These are phyloP conservation scores for Perithous albicinctus DNA, from an alignment of 2,888 invertebrate species.

Conservation along the genomic window DNA sequence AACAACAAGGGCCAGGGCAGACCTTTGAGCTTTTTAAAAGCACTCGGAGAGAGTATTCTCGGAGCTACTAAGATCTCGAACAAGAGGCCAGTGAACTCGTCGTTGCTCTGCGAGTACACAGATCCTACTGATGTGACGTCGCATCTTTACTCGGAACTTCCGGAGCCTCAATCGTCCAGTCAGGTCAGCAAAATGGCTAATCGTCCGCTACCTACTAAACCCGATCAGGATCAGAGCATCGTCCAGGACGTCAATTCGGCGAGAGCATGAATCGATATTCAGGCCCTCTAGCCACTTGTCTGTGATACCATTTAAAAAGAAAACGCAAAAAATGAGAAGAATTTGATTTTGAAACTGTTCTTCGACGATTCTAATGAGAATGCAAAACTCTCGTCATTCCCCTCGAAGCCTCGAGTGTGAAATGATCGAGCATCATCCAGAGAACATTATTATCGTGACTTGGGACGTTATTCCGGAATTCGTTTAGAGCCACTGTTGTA, in stretches of 20 bases:
- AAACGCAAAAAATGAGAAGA: constrained; percentile 19
- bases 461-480: constrained; percentile 21
- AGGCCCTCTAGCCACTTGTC: constrained; percentile 74
- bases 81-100: constrained; percentile 80
- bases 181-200: constrained; percentile 88
- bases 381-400: constrained; percentile 36
- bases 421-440: constrained; percentile 54
- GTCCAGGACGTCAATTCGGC: constrained; percentile 67
- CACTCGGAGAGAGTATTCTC: constrained; percentile 87
- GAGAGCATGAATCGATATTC: constrained; percentile 71
- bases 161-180: constrained; percentile 83
- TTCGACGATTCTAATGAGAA: constrained; percentile 28
- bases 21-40: constrained; percentile 87
- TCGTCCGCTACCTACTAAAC: constrained; percentile 90
- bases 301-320: constrained; percentile 78
- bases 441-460: constrained; percentile 35
- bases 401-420: constrained; percentile 50
- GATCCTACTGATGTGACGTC: constrained; percentile 86
- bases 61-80: constrained; percentile 73
- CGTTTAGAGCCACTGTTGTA: constrained; percentile 43
- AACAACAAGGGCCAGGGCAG: constrained; percentile 79
- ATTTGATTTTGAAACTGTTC: constrained; percentile 33
- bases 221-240: constrained; percentile 83
- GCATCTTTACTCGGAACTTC: constrained; percentile 87
- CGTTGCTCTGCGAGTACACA: constrained; percentile 86